phyloP scores from a whole-genome alignment of 2,888 invertebrate genomes.

The Anodontia alba region DNA sequence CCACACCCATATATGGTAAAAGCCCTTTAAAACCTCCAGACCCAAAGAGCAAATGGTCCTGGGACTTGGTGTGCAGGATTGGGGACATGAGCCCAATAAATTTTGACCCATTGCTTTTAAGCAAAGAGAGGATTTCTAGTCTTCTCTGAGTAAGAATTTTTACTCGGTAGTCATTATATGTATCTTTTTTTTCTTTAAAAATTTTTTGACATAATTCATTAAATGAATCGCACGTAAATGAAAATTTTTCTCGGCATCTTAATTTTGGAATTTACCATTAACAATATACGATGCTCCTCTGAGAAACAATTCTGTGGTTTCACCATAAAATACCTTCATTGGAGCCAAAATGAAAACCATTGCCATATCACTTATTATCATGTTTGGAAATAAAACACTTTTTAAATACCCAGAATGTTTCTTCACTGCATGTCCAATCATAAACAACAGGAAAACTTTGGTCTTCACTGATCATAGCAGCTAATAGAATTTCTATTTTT shows the following conservation, averaged over 20 bases:
- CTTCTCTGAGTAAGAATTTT: conserved; percentile 17
- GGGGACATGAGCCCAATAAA: too few relatives aligned
- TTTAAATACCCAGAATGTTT: conserved; percentile 1
- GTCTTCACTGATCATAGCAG: conserved; percentile 29
- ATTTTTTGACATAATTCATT: neutral
- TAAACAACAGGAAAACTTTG: conserved; percentile 20
- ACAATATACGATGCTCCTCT: conserved; percentile 6
- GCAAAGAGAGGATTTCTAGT: neutral
- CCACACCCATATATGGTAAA: too few relatives aligned
- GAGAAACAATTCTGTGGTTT: neutral
- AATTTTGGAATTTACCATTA: neutral
- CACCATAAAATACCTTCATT: conserved; percentile 24
- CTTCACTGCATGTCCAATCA: conserved; percentile 20
- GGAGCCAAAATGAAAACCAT: conserved; percentile 31
- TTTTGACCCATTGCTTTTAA: too few relatives aligned
- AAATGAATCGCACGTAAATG: conserved; percentile 13
- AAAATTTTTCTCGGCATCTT: neutral
- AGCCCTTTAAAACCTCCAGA: too few relatives aligned
- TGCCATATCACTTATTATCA: conserved; percentile 35
- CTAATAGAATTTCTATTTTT: conserved; percentile 32
- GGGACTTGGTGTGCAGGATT: too few relatives aligned
- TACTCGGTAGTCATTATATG: conserved; percentile 2
- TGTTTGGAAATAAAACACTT: neutral
- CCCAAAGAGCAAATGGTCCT: too few relatives aligned
- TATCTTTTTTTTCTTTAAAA: too few relatives aligned